Evolutionary conservation across 2,797 vertebrate species (phyloP).

Genomic region (Graptemys geographica): DNA sequence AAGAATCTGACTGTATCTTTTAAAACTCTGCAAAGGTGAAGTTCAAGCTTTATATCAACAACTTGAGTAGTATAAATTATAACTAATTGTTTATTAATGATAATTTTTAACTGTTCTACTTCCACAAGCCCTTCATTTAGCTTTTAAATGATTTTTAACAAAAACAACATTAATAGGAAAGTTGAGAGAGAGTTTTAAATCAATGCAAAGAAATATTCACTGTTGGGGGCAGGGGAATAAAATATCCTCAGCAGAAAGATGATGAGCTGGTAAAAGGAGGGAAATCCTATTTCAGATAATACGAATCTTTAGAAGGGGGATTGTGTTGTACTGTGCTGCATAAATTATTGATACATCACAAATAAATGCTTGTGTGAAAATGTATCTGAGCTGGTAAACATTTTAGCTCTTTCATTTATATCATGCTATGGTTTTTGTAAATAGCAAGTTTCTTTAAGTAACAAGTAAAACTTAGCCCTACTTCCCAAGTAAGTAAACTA

Average conservation of each 20-base stretch:
- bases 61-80: fast-evolving
- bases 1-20: not conserved
- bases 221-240: not conserved
- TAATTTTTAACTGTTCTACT: not conserved
- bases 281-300: not conserved
- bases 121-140: not conserved
- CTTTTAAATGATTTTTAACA: fast-evolving
- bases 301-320: fast-evolving
- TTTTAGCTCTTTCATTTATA: not conserved
- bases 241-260: not conserved
- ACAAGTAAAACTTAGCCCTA: not conserved
- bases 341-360: not conserved
- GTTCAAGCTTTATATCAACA: not conserved
- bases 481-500: not conserved
- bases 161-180: not conserved
- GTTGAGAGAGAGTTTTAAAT: not conserved
- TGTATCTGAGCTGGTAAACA: not conserved
- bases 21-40: not conserved
- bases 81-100: not conserved
- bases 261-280: too few relatives aligned
- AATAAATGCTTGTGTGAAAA: fast-evolving
- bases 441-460: not conserved
- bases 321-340: fast-evolving
- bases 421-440: not conserved
- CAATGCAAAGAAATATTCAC: not conserved